Base-by-base conservation (phyloP, 1,140 invertebrate genomes). In the Parasteatoda tepidariorum region DNA sequence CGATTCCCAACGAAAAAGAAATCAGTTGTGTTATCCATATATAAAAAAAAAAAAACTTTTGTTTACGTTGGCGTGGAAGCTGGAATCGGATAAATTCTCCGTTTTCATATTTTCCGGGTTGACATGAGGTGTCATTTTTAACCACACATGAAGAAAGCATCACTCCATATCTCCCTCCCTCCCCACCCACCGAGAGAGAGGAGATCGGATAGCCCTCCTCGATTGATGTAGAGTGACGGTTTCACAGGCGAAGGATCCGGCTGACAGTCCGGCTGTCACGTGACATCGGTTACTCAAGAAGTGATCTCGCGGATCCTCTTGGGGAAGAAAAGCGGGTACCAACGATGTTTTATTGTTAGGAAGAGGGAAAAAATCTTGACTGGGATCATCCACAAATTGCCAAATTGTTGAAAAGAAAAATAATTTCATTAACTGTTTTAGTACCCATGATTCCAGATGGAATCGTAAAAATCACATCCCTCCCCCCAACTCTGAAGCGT, bases 181-280 rank as follows among this genome's bases (percentile, higher is more conserved):
- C 28, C n/a, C 38, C 38, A 9, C 41, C 30, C 68, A 71, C 34
- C 5, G n/a, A 59, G n/a, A 31, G 4, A 26, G 57, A 31, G 30
- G 30, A 6, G 38, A 6, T 31, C 24, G 55, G 31, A n/a, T 57
- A 61, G 31, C 71, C 3, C 22, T 34, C 22, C 22, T n/a, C 59
- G 62, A 78, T 64, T 24, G 62, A 78, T 78, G 61, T 61, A n/a
- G 38, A 66, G 74, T 78, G 61, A 74, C 62, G 61, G 59, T 59
- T 78, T 48, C 74, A 34, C 62, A 64, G 62, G 28, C 62, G 26
- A 64, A 31, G 74, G 38, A 55, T 55, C 33, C 41, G 22, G 22
- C 67, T 78, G 74, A 78, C 74, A 66, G 74, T 66, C 59, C 59
- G 61, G 59, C 74, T 78, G 74, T 78, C 74, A 78, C 59, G 34